Base-by-base conservation (phyloP, 2,888 invertebrate species). In the Drosophila hamatofila region DNA sequence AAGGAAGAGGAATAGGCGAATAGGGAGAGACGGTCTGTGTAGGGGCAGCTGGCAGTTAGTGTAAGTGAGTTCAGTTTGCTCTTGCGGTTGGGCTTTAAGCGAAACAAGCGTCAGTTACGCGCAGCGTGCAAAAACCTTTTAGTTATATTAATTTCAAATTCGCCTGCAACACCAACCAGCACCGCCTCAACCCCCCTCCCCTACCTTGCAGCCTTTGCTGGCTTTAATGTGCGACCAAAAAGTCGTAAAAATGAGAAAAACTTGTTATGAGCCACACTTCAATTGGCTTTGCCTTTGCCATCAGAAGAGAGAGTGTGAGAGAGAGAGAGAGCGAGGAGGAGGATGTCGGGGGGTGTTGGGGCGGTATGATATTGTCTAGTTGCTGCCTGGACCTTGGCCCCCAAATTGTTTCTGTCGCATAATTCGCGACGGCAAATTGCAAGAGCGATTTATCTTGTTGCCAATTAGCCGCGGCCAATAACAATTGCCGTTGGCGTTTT, bases 111-210 rank as follows among this genome's bases (percentile, higher is more conserved):
- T 79, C 86, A 82, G 89, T 67, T 76, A 76, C 73, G 72, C 66
- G 81, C 81, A 80, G 73, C 78, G 73, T 79, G 79, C 66, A 56
- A 79, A 72, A 88, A 89, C 83, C 88, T 88, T 88, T 88, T 88
- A 88, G 88, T 85, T 82, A 83, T 88, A 88, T 88, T 88, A 88
- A 88, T 90, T 88, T 87, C 83, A 81, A 88, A 88, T 87, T 78
- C 86, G 69, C 57, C 58, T 63, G 55, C 69, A 70, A 9, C n/a
- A 16, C 23, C 44, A 23, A 6, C 46, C 25, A 54, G 0, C 48
- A 21, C 7, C 42, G 2, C 11, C 54, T 23, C 14, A 27, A 3
- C 35, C 4, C 1, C 21, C 11, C n/a, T 6, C 1, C 3, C 5
- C n/a, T 66, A 60, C 55, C 6, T 21, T 7, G 33, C 14, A 27